Evolutionary conservation across 2,888 invertebrate genomes (phyloP), one percentile per base, ranked within the genome.

Genomic region (Nomada fabriciana): DNA sequence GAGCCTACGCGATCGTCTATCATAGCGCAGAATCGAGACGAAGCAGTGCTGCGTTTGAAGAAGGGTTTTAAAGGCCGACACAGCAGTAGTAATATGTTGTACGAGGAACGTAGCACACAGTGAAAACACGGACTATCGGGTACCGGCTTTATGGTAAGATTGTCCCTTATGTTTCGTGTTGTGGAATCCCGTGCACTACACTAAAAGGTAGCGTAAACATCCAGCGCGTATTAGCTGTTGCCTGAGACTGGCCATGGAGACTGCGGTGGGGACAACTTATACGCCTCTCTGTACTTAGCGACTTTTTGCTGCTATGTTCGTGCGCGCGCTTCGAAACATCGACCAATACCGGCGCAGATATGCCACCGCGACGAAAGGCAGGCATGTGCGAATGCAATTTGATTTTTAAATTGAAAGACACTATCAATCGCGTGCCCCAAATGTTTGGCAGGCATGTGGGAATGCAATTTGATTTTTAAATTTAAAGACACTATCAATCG

Each of bases 201-300:
- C 47, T 18, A 25, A n/a, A 29, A 1, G 25, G 57, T 20, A 53
- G 42, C 57, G 29, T 36, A 69, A 74, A 72, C 64, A 67, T 63
- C 77, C 75, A 36, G 10, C 81, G 10, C 76, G 81, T 77, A 53
- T 77, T 76, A 68, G 80, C 83, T 84, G 79, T 86, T 80, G 72
- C 70, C 79, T 81, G 82, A 88, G 83, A 90, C 90, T 90, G 88
- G 78, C 82, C 72, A 80, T 53, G 52, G 68, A 25, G 11, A 25
- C 53, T 15, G 57, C 83, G 76, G 73, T 76, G 83, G 79, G 82
- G 82, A 78, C 73, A 50, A 83, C 82, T 83, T 88, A 88, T 86
- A 88, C 79, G 80, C 69, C 57, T 59, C 82, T 64, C 78, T 60
- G 57, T 77, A 70, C 77, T 82, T 82, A 23, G 71, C 71, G 68